Evolutionary conservation across 1,140 invertebrate genomes (phyloP), one percentile per base, ranked within the genome.

Genomic region (Ericerus pela): DNA sequence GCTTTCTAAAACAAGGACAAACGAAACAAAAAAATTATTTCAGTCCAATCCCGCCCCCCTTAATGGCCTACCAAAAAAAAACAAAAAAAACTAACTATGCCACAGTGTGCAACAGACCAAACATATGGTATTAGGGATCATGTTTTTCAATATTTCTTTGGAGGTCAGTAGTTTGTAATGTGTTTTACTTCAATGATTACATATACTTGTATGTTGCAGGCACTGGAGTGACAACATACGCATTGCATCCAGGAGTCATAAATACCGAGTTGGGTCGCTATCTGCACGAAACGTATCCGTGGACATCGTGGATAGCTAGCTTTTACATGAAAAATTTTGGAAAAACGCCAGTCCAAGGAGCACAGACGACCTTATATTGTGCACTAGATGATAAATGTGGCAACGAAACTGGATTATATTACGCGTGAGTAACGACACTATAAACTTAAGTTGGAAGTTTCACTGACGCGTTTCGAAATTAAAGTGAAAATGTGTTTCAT

Each of bases 291-390:
- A 67, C 74, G 0, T 81, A 76, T 31, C 77, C 79, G 73, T 74
- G 74, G 12, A 62, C 85, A 27, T 70, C 53, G 38, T 59, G 51
- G 51, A 66, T 51, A 55, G 28, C 72, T 1, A 69, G 64, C 59
- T 3, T 53, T 1, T 55, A 57, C 12, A 2, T 69, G 0, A 64
- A 58, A 26, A 66, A 67, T 0, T 74, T 80, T 47, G 71, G 78
- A 30, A 85, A 85, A 67, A 73, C 69, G 10, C 72, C 76, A 0
- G 71, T 73, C 58, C 75, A 81, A 61, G 87, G 87, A 1, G 83
- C 83, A 11, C 87, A 91, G 67, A 89, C 87, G 0, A 79, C 79
- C 1, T 70, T 93, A 30, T 78, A 86, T 63, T 86, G 87, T 64
- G 77, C 84, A 2, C 65, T 89, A 1, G 81, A 85, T 66, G 80